Evolutionary conservation across 1,140 invertebrate genomes (phyloP), one percentile per base, ranked within the genome.

Genomic region (Bemisia tabaci): DNA sequence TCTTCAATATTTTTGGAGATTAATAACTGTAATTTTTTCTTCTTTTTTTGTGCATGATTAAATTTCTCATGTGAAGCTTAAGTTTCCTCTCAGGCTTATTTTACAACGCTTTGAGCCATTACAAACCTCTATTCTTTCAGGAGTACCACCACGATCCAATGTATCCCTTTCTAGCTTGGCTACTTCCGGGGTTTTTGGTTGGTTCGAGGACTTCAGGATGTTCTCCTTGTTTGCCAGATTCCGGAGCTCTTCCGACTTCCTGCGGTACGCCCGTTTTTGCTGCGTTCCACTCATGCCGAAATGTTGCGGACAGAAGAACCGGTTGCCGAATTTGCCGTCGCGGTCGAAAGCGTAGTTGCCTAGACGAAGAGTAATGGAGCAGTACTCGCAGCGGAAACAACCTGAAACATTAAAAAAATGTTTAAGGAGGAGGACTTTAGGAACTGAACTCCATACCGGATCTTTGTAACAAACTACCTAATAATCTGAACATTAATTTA

Each of bases 41-140:
- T n/a, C n/a, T n/a, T n/a, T n/a, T n/a, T n/a, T n/a, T n/a, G n/a
- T n/a, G n/a, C n/a, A n/a, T n/a, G n/a, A n/a, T n/a, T n/a, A n/a
- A n/a, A n/a, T n/a, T n/a, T n/a, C n/a, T n/a, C n/a, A n/a, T n/a
- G n/a, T n/a, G n/a, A n/a, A n/a, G n/a, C n/a, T n/a, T n/a, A n/a
- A n/a, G n/a, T n/a, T n/a, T n/a, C n/a, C n/a, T n/a, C n/a, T n/a
- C n/a, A n/a, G n/a, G n/a, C n/a, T n/a, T n/a, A n/a, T n/a, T n/a
- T n/a, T n/a, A n/a, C n/a, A n/a, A n/a, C n/a, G n/a, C n/a, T n/a
- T n/a, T n/a, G n/a, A n/a, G n/a, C n/a, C n/a, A n/a, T n/a, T n/a
- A n/a, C n/a, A n/a, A n/a, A n/a, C n/a, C n/a, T n/a, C 89, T 73
- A 92, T 90, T 71, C 92, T 77, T 74, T 95, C 92, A 0, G 91